Conservation (phyloP, 2,888 invertebrate species). For the Beris chalybata region DNA sequence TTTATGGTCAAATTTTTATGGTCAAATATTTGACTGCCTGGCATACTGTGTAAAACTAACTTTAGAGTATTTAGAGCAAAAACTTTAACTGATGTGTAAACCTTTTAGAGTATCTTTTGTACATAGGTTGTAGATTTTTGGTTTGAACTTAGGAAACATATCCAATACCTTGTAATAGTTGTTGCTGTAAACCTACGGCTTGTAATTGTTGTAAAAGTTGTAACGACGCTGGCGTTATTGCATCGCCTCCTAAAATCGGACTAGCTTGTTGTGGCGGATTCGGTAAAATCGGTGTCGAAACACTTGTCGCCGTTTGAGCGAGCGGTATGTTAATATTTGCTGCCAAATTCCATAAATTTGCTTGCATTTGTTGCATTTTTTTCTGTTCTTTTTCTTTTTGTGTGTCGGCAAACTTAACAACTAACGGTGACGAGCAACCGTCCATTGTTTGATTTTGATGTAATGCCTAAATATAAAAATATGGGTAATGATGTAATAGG, state of each 20-base stretch:
- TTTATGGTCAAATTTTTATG: no score
- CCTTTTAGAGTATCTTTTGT: no score
- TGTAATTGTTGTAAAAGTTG: constrained; percentile 68
- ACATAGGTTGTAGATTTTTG: no score
- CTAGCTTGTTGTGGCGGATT: constrained; percentile 56
- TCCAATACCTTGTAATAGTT: constrained; percentile 62
- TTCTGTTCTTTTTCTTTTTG: constrained; percentile 99
- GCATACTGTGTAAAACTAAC: no score
- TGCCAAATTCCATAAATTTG: constrained; percentile 86
- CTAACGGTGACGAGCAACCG: constrained; percentile 96
- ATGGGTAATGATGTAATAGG: background rate
- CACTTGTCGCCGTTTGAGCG: constrained; percentile 58
- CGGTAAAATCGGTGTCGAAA: constrained; percentile 58
- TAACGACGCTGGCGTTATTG: constrained; percentile 64
- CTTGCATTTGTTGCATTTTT: constrained; percentile 90
- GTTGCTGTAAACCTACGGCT: constrained; percentile 66
- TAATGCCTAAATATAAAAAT: constrained; percentile 62
- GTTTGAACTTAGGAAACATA: no score
- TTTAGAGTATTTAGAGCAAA: no score
- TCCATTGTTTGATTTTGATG: constrained; percentile 99
- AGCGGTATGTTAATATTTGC: constrained; percentile 60
- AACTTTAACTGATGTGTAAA: no score
- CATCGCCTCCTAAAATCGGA: constrained; percentile 57
- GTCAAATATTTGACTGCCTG: no score
- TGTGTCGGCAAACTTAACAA: constrained; percentile 99